These are phyloP conservation scores for Spea hammondii DNA, from an alignment of 2,797 vertebrate species.

Conservation along the genomic window DNA sequence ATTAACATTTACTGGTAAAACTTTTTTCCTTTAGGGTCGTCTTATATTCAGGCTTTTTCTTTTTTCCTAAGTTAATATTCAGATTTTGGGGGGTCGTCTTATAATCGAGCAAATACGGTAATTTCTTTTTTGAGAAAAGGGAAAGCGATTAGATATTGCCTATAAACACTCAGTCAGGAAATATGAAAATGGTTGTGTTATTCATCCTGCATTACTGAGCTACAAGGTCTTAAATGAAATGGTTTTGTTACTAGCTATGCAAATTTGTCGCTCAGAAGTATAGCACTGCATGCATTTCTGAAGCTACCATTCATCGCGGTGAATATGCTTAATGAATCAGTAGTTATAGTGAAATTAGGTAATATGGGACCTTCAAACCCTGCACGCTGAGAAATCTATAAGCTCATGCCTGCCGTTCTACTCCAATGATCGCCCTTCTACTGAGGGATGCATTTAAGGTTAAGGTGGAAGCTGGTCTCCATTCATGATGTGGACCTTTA, in stretches of 20 bases:
- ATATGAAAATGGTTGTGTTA: not conserved
- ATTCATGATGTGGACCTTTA: too few species aligned
- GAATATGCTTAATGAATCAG: slow-evolving; percentile 6
- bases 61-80: too few species aligned
- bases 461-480: too few species aligned
- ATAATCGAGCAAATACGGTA: too few species aligned
- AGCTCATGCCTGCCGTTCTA: too few species aligned
- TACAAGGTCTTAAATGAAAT: slow-evolving; percentile 3
- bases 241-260: slow-evolving; percentile 16
- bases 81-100: too few species aligned
- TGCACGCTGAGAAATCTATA: too few species aligned
- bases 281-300: slow-evolving; percentile 6
- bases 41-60: too few species aligned
- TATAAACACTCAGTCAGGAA: slow-evolving; percentile 17
- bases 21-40: too few species aligned
- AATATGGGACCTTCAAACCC: not conserved
- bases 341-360: not conserved
- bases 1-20: too few species aligned
- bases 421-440: too few species aligned
- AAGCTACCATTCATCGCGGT: slow-evolving; percentile 11
- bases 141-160: slow-evolving; percentile 10
- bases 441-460: too few species aligned
- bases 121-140: slow-evolving; percentile 17
- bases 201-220: slow-evolving; percentile 8
- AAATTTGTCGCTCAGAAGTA: slow-evolving; percentile 7